Base-by-base conservation (phyloP, 2,888 invertebrate species). In the Operophtera brumata region DNA sequence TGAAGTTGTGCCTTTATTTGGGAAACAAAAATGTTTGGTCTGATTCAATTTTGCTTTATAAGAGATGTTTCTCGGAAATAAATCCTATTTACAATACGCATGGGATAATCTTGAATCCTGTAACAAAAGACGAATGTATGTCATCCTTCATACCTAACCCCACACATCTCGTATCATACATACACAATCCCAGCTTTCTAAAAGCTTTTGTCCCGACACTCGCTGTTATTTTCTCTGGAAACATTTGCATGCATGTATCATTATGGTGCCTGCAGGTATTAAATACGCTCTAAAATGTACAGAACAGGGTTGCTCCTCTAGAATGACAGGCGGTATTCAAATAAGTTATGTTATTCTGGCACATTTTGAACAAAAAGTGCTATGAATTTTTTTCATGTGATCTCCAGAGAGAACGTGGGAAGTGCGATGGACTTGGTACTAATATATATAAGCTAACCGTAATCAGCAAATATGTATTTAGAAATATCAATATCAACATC, bases 171-270 rank as follows among this genome's bases (percentile, higher is more conserved):
- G 30, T 39, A 7, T 34, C 10, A 45, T 32, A 28, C n/a, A 59
- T 49, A 51, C 59, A 41, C 59, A 55, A 63, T 70, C 68, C 60
- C 59, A 71, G 70, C 71, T 73, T 73, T 77, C 78, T 82, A 82
- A 84, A 84, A 84, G 84, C 83, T 84, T 84, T 84, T 77, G 78
- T 78, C 73, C 20, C 70, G 70, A 78, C 69, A 74, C 71, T 46
- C 47, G 61, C 62, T 64, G 72, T 80, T 80, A 78, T 79, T 79
- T 78, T 71, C 77, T 72, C 66, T 70, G 73, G 70, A 78, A 67
- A 73, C 66, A 64, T 73, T 73, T 67, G 69, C 66, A 71, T 80
- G 75, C 76, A 80, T 80, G 78, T 77, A 79, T 80, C 75, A 80
- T 73, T 71, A 67, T 50, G 60, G 59, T 53, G 66, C 57, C 52